A percentile compares a stretch with the other conserved stretches of the same genome.
Conservation (phyloP, 2,888 invertebrate genomes). For the Tipula unca region DNA sequence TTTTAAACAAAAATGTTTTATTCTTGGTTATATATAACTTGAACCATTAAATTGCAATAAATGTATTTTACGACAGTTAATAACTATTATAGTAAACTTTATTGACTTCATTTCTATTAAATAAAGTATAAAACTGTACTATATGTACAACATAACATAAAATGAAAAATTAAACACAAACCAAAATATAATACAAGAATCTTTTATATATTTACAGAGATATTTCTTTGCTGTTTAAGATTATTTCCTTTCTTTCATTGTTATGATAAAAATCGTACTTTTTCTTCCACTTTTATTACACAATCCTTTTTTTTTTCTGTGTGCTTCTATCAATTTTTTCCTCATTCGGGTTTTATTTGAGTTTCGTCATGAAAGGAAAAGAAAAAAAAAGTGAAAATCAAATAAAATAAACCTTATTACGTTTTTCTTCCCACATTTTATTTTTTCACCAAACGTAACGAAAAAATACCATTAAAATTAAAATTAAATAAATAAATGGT, state of each 20-base stretch:
- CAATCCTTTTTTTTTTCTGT: background rate
- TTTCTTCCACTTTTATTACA: background rate
- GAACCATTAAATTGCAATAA: background rate
- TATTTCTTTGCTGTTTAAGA: background rate
- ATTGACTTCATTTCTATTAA: constrained; percentile 14
- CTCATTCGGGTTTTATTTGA: background rate
- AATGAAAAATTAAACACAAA: constrained; percentile 8
- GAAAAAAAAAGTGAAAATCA: background rate
- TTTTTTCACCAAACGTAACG: background rate
- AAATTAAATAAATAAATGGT: background rate
- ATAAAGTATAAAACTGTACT: background rate
- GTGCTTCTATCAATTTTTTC: background rate
- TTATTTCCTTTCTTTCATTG: background rate
- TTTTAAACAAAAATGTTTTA: background rate
- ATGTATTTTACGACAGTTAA: background rate
- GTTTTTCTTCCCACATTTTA: background rate
- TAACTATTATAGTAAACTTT: background rate
- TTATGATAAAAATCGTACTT: background rate
- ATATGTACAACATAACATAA: background rate
- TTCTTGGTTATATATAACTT: background rate
- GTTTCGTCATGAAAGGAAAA: background rate
- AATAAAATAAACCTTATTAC: background rate
- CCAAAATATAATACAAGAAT: background rate
- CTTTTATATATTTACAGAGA: background rate
- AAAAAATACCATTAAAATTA: background rate